These are phyloP conservation scores for Enoplosus armatus DNA, from an alignment of 2,797 vertebrate genomes.

Conservation along the genomic window DNA sequence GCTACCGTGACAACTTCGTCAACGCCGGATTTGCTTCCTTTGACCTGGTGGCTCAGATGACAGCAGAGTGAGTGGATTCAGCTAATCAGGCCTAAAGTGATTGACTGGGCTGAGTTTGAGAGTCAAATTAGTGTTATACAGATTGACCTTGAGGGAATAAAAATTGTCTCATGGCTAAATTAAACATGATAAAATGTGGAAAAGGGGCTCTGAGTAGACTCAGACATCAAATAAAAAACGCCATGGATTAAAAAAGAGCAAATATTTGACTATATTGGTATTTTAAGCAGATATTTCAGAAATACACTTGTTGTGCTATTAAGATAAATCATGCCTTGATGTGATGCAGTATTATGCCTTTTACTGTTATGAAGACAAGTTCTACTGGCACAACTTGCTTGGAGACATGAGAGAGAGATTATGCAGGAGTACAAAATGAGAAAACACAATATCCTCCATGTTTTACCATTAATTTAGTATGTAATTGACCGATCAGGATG, in stretches of 20 bases:
- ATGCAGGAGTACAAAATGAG: slow-evolving; percentile 2
- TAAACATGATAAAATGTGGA: slow-evolving; percentile 38
- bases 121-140: slow-evolving; percentile 59
- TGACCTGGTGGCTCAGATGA: slow-evolving; percentile 99
- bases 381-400: not conserved
- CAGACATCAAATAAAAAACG: slow-evolving; percentile 1
- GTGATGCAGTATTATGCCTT: not conserved
- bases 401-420: not conserved
- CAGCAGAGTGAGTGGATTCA: slow-evolving; percentile 87
- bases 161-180: slow-evolving; percentile 50
- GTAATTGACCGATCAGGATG: slow-evolving; percentile 12
- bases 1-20: slow-evolving; percentile 98
- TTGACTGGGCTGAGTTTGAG: slow-evolving; percentile 59
- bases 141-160: slow-evolving; percentile 65
- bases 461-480: slow-evolving; percentile 16
- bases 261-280: not conserved
- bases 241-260: not conserved
- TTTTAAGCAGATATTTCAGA: not conserved
- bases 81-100: slow-evolving; percentile 64
- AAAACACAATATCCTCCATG: slow-evolving; percentile 2
- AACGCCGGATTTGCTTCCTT: slow-evolving; percentile 98
- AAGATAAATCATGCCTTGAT: not conserved
- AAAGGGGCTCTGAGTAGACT: slow-evolving; percentile 19
- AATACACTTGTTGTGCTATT: not conserved
- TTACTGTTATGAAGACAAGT: slow-evolving; percentile 3